Evolutionary conservation across 2,888 invertebrate genomes (phyloP), one percentile per base, ranked within the genome.

Genomic region (Archips xylosteana): DNA sequence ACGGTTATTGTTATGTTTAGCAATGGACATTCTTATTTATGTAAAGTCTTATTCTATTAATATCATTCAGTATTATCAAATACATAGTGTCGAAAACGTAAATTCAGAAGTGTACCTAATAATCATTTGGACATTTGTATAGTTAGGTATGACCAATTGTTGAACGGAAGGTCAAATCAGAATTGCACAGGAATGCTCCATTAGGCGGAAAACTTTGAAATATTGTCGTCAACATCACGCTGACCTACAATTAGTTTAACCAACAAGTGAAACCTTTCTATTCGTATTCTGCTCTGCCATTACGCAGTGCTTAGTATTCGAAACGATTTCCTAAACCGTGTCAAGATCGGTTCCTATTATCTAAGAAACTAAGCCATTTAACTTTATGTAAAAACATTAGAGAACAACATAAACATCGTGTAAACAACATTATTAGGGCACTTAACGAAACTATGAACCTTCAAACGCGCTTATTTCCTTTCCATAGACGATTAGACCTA

Each of bases 341-440:
- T 92, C 92, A 93, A 93, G 92, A 92, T 89, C 92, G 89, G 83
- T 84, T 81, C 76, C 83, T 85, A 88, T 89, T 89, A 91, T 90
- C 86, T 88, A 88, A 88, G 87, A 83, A 86, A 82, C 81, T 82
- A 74, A 78, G 70, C 78, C 80, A 78, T 85, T 87, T 83, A 83
- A 81, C 76, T 76, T 77, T 80, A 79, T 84, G 76, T 76, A 78
- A 76, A 54, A 78, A 76, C 77, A 82, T 83, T 88, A 85, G 78
- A 80, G 85, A 75, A 79, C 83, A 81, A 78, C 80, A 78, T 83
- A 84, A 84, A 79, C 83, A 81, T 79, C 78, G 63, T 70, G 76
- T 81, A 76, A 78, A 80, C 75, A 70, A 34, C 75, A 78, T 78
- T 83, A 78, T 80, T 74, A 78, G 73, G 74, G 78, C 77, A 79